Evolutionary conservation across 2,888 invertebrate species (phyloP), one percentile per base, ranked within the genome.

Genomic region (Notocelia uddmanniana): DNA sequence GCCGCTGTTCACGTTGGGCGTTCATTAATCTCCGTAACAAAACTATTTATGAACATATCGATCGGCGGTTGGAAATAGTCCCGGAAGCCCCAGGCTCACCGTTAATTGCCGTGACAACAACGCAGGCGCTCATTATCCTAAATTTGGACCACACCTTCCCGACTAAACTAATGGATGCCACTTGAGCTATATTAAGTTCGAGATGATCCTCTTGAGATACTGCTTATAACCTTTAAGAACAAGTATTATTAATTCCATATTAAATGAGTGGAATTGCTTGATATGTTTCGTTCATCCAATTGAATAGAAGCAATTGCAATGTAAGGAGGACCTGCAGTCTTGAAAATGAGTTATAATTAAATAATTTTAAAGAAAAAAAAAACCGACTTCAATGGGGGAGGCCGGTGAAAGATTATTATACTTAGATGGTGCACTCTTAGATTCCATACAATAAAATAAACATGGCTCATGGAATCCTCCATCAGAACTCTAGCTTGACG

Each of bases 91-190:
- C 75, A 77, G 78, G 75, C 69, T 74, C 78, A 79, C 77, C 81
- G 83, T 76, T 89, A 89, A 91, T 89, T 87, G 81, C 88, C 86
- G 81, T 83, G 89, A 89, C 90, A 88, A 78, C 74, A 73, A 85
- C 83, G 81, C 81, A 78, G 77, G 76, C 76, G 78, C 83, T 83
- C 84, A 83, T 86, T 86, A 87, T 86, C 76, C 84, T 86, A 87
- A 86, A 85, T 87, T 82, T 86, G 84, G 81, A 86, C 80, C 83
- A 83, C 85, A 83, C 84, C 85, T 83, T 78, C 69, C 74, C 66
- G 76, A 63, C 79, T 83, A 83, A n/a, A 60, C 66, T 69, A 75
- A 73, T 73, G 83, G 81, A 79, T 75, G 74, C 69, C 76, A 77
- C 77, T 80, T 77, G 70, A 79, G 64, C 67, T 62, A 68, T 67